phyloP scores from a whole-genome alignment of 2,888 invertebrate genomes.

The Drosophila subsilvestris region DNA sequence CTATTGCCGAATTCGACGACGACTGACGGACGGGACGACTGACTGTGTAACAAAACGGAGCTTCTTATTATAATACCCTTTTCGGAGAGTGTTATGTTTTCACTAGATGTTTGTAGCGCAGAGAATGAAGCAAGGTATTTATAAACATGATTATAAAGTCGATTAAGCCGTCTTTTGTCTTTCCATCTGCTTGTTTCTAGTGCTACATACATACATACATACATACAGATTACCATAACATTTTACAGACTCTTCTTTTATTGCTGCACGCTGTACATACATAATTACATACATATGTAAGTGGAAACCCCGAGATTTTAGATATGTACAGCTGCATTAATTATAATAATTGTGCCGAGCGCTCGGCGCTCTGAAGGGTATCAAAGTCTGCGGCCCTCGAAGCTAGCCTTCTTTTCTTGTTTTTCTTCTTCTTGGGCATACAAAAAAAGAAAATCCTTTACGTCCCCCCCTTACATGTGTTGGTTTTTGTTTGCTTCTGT shows the following conservation, averaged over 20 bases:
- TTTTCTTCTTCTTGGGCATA: constrained; percentile 44
- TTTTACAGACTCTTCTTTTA: background rate
- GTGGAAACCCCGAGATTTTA: no score
- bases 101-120: background rate
- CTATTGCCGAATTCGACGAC: constrained; percentile 66
- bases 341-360: background rate
- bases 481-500: constrained; percentile 38
- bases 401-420: constrained; percentile 24
- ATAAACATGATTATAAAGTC: background rate
- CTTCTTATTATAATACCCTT: constrained; percentile 19
- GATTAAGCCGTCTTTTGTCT: background rate
- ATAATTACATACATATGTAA: no score
- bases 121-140: background rate
- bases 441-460: constrained; percentile 59
- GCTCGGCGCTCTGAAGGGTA: background rate
- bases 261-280: background rate
- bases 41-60: constrained; percentile 36
- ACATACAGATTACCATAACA: no score
- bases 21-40: constrained; percentile 23
- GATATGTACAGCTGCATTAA: no score
- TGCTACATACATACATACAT: no score
- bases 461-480: constrained; percentile 40
- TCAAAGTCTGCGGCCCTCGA: background rate
- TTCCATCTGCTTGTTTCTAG: background rate
- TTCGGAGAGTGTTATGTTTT: background rate